These are phyloP conservation scores for Eulemur coronatus DNA, from an alignment of 2,797 vertebrate genomes.

Conservation along the genomic window DNA sequence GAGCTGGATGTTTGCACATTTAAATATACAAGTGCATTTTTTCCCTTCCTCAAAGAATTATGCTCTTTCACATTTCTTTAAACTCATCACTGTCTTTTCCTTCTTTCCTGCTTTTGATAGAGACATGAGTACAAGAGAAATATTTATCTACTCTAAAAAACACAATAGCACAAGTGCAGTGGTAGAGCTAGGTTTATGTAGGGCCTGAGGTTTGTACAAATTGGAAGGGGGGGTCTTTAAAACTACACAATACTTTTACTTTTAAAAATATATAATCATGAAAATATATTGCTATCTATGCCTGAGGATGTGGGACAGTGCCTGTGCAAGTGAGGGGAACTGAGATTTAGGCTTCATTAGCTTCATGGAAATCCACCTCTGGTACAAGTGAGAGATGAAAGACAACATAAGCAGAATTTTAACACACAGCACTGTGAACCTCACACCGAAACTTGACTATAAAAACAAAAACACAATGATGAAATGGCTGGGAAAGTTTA, in stretches of 20 bases:
- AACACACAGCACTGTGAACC: neutral
- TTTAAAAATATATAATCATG: neutral
- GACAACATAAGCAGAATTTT: neutral
- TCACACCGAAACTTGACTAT: neutral
- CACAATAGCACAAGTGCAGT: neutral
- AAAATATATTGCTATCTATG: neutral
- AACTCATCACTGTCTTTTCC: neutral
- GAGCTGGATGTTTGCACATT: neutral
- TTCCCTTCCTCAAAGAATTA: neutral
- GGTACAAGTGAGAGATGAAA: neutral
- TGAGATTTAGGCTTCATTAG: neutral
- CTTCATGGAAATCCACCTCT: neutral
- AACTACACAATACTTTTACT: neutral
- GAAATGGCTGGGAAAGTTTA: neutral
- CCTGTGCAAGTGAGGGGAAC: neutral
- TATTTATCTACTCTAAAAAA: neutral
- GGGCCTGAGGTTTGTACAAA: neutral
- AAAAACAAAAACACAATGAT: neutral
- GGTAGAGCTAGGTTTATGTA: neutral
- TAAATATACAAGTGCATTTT: neutral
- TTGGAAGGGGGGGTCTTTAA: neutral
- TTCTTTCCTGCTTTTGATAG: neutral
- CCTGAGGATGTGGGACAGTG: neutral
- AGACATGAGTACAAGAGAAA: neutral
- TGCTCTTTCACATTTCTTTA: conserved; percentile 15